Conservation (phyloP, 2,888 invertebrate genomes). For the Sclerodermus sp. region DNA sequence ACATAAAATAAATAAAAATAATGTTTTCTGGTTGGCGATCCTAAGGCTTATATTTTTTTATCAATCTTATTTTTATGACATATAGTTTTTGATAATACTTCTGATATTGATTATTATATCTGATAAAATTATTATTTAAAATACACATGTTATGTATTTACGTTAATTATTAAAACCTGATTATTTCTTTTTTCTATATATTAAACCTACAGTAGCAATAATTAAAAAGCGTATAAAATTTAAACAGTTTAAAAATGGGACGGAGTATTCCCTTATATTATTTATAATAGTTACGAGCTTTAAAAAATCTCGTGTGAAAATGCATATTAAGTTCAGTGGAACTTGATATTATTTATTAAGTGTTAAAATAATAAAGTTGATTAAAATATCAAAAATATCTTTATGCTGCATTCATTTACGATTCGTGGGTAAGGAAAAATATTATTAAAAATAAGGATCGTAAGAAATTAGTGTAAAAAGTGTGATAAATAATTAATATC, state of each 20-base stretch:
- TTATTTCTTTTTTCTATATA: too few species aligned
- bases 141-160: too few species aligned
- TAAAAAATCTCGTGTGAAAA: constrained; percentile 21
- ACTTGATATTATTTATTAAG: too few species aligned
- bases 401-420: neutral
- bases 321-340: constrained; percentile 12
- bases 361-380: neutral
- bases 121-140: too few species aligned
- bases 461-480: constrained; percentile 28
- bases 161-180: too few species aligned
- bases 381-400: neutral
- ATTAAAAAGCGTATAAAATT: constrained; percentile 34
- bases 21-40: too few species aligned
- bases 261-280: constrained; percentile 33
- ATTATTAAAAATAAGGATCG: neutral
- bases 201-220: neutral
- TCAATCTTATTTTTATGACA: too few species aligned
- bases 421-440: neutral
- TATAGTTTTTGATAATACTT: too few species aligned
- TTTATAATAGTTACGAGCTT: constrained; percentile 17
- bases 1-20: too few species aligned
- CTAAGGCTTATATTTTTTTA: too few species aligned
- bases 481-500: constrained; percentile 32
- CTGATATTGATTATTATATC: too few species aligned
- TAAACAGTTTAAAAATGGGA: constrained; percentile 32